Percentiles rank a stretch among this genome's conserved stretches.
These are phyloP conservation scores for Atherinosoma microstoma DNA, from an alignment of 2,797 vertebrate species.

Conservation along the genomic window DNA sequence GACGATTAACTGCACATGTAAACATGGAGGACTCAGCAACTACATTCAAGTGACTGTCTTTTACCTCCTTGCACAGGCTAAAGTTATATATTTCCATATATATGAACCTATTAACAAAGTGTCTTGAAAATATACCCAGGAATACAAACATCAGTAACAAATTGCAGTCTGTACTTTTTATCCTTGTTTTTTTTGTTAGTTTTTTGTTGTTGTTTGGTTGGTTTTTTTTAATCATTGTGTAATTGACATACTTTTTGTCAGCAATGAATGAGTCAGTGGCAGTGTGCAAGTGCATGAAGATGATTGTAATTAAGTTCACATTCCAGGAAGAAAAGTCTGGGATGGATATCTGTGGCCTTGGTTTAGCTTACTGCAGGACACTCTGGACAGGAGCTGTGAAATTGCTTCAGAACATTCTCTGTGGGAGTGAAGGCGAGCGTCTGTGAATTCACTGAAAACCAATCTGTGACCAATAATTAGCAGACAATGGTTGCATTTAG, in stretches of 20 bases:
- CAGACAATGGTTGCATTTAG: slow-evolving; percentile 53
- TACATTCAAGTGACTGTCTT: slow-evolving; percentile 85
- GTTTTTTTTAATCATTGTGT: slow-evolving; percentile 62
- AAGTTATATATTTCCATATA: slow-evolving; percentile 81
- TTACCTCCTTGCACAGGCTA: slow-evolving; percentile 87
- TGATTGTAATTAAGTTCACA: slow-evolving; percentile 81
- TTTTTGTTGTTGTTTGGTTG: background rate
- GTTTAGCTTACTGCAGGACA: slow-evolving; percentile 64
- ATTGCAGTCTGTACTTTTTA: slow-evolving; percentile 82
- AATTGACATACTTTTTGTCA: slow-evolving; percentile 64
- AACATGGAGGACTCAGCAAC: slow-evolving; percentile 66
- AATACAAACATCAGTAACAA: slow-evolving; percentile 82
- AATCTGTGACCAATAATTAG: slow-evolving; percentile 42
- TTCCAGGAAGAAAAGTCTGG: slow-evolving; percentile 78
- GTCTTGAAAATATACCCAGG: slow-evolving; percentile 87
- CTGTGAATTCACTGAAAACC: slow-evolving; percentile 68
- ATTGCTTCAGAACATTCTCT: slow-evolving; percentile 41
- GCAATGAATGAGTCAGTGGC: slow-evolving; percentile 64
- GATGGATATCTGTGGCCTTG: slow-evolving; percentile 80
- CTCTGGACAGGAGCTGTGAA: slow-evolving; percentile 55
- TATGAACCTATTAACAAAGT: slow-evolving; percentile 86
- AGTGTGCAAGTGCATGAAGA: slow-evolving; percentile 68
- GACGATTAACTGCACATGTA: slow-evolving; percentile 62
- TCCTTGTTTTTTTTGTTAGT: slow-evolving; percentile 41
- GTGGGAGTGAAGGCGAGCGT: slow-evolving; percentile 55